Conservation (phyloP, 2,797 vertebrate genomes). For the Mallotus villosus region DNA sequence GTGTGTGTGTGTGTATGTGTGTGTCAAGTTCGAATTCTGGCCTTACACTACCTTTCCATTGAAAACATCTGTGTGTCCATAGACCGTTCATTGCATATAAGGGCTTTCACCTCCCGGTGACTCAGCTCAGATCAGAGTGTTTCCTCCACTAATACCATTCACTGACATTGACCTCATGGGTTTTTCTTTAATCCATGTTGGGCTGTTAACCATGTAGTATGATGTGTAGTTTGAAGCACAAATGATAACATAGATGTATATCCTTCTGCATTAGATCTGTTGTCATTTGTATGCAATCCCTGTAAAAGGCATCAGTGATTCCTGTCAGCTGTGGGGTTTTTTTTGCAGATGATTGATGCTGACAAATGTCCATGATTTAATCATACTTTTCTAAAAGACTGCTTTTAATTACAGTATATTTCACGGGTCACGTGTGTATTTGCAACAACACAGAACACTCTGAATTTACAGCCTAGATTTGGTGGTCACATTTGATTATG, state of each 20-base stretch:
- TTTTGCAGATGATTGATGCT: too few relatives aligned
- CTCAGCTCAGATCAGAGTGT: background rate
- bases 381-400: background rate
- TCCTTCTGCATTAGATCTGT: background rate
- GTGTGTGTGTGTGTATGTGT: conserved; percentile 6
- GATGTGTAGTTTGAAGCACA: background rate
- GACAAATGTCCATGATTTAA: background rate
- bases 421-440: too few relatives aligned
- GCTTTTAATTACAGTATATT: too few relatives aligned
- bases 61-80: background rate
- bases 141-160: background rate
- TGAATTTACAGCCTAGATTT: too few relatives aligned
- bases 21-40: background rate
- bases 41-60: background rate
- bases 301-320: background rate
- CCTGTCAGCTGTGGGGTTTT: background rate
- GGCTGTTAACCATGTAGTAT: background rate
- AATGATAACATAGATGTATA: background rate
- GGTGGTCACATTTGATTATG: too few relatives aligned
- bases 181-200: conserved; percentile 7
- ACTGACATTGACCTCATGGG: background rate
- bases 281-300: background rate
- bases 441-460: too few relatives aligned
- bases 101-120: too few relatives aligned
- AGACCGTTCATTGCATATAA: too few relatives aligned